phyloP scores from a whole-genome alignment of 2,113 vertebrate species.

The Lucifuga dentata region DNA sequence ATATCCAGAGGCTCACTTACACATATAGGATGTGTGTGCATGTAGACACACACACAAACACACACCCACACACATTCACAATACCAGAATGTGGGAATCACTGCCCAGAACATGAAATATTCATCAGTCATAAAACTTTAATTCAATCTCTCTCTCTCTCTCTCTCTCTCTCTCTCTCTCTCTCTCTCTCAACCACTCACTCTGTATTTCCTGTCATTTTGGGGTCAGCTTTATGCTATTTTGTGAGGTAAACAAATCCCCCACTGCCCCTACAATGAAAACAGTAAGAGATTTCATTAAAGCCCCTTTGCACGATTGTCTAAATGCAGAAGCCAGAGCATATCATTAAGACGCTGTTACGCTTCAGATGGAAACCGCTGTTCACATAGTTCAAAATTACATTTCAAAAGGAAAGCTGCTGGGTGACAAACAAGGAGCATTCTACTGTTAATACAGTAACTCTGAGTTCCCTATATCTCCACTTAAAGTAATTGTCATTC shows the following conservation, averaged over 20 bases:
- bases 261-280: slow-evolving; percentile 30
- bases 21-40: slow-evolving; percentile 28
- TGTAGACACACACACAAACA: slow-evolving; percentile 37
- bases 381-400: slow-evolving; percentile 38
- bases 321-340: slow-evolving; percentile 41
- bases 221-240: slow-evolving; percentile 59
- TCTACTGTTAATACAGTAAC: slow-evolving; percentile 24
- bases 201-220: slow-evolving; percentile 65
- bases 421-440: slow-evolving; percentile 40
- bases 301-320: slow-evolving; percentile 49
- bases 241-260: slow-evolving; percentile 66
- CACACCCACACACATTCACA: slow-evolving; percentile 27
- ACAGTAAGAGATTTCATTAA: slow-evolving; percentile 68
- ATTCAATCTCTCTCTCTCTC: slow-evolving; percentile 80
- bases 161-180: slow-evolving; percentile 28
- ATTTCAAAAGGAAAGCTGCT: slow-evolving; percentile 38
- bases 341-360: slow-evolving; percentile 52
- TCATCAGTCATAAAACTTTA: slow-evolving; percentile 86
- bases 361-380: slow-evolving; percentile 33
- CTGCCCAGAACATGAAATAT: slow-evolving; percentile 85
- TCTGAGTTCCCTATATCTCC: slow-evolving; percentile 37
- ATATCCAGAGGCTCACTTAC: slow-evolving; percentile 40
- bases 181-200: background rate
- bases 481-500: slow-evolving; percentile 46
- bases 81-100: slow-evolving; percentile 82